Percentiles rank a stretch among this genome's conserved stretches.
phyloP scores from a whole-genome alignment of 2,888 invertebrate genomes.

The Aspidapion aeneum region DNA sequence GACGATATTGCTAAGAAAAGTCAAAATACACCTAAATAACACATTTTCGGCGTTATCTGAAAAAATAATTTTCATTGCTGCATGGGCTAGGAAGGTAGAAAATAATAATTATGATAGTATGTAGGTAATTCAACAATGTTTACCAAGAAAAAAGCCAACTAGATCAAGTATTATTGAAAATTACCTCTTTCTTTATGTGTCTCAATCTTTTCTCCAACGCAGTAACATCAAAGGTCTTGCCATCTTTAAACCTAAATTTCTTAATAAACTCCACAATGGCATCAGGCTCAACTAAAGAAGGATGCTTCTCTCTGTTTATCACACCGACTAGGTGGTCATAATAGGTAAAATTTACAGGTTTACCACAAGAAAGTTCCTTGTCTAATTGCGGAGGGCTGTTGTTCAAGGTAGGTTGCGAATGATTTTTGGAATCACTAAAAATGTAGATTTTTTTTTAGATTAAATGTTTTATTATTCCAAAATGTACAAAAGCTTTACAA shows the following conservation, averaged over 20 bases:
- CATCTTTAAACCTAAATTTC: constrained; percentile 58
- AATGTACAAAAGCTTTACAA: too few relatives aligned
- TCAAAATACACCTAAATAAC: too few relatives aligned
- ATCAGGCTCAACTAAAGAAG: constrained; percentile 81
- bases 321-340: constrained; percentile 87
- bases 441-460: too few relatives aligned
- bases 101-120: too few relatives aligned
- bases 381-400: constrained; percentile 29
- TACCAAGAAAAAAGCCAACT: too few relatives aligned
- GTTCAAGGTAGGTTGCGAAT: background rate
- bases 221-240: constrained; percentile 68
- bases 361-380: constrained; percentile 73
- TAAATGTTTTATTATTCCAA: too few relatives aligned
- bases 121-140: too few relatives aligned
- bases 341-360: constrained; percentile 82
- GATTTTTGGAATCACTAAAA: constrained; percentile 3
- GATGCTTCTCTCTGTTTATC: constrained; percentile 69
- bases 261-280: constrained; percentile 74
- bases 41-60: too few relatives aligned
- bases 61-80: too few relatives aligned
- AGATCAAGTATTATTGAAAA: too few relatives aligned
- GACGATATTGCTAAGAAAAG: too few relatives aligned
- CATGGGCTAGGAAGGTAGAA: too few relatives aligned
- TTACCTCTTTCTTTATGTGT: constrained; percentile 71
- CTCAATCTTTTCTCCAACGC: constrained; percentile 69